Base-by-base conservation (phyloP, 2,888 invertebrate genomes). In the Molanna angustata region DNA sequence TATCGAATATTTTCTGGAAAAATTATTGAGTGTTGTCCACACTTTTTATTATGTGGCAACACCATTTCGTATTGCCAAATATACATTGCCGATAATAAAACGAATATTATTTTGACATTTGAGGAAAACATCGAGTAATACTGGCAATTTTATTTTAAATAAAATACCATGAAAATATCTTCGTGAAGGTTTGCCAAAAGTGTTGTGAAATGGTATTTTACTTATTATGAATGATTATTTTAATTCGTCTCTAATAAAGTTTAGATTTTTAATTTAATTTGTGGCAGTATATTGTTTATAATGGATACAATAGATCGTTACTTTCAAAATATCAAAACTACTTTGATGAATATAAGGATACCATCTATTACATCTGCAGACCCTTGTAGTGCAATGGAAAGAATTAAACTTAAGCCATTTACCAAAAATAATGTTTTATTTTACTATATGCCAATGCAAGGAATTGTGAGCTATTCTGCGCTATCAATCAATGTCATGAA, bases 401-500 rank as follows among this genome's bases (percentile, higher is more conserved):
- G 64, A 64, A 66, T 75, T 3, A 69, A 67, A 60, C 63, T 88
- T 47, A 86, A 83, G 65, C 87, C 89, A 13, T 72, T 89, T 53
- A 88, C 82, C 44, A 80, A 78, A 66, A 80, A 85, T 60, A 89
- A 86, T 72, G 74, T 89, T 54, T 73, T 84, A 20, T 86, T 80
- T 70, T 86, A 88, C 68, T 91, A 90, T 73, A 78, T 83, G 62
- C 90, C 90, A 35, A 67, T 85, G 48, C 83, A 87, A 71, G 90
- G 91, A 41, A 78, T 85, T 44, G 77, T 80, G 56, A 86, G 88
- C 68, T 91, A 91, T 70, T 84, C 86, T 64, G 84, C 87, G 32
- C 78, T 91, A 46, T 87, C 90, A 41, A 76, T 91, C 42, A 88
- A 88, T 73, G 88, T 91, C 47, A 90, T 91, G 88, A 90, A 91